Evolutionary conservation across 2,888 invertebrate genomes (phyloP).

Genomic region (Agriopis leucophaearia): DNA sequence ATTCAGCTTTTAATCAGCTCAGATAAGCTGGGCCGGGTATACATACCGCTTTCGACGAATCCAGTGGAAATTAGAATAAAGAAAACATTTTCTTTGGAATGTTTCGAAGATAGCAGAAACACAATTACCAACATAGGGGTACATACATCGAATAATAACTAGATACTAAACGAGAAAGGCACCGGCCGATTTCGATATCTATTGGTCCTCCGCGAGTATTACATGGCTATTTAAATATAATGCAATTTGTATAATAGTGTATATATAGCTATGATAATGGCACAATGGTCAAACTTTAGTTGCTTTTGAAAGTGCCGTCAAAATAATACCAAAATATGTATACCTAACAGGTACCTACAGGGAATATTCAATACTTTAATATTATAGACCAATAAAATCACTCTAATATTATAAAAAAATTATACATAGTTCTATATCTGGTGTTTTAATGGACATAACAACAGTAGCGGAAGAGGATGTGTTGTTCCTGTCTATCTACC

Average conservation of each 20-base stretch:
- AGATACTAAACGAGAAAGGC: conserved; percentile 73
- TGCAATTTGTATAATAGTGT: conserved; percentile 53
- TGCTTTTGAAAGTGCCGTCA: conserved; percentile 55
- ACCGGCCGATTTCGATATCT: conserved; percentile 64
- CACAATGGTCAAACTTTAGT: conserved; percentile 56
- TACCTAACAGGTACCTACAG: conserved; percentile 55
- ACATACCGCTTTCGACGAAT: conserved; percentile 13
- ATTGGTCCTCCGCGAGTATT: conserved; percentile 76
- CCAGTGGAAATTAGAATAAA: conserved; percentile 62
- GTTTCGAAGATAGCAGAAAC: conserved; percentile 72
- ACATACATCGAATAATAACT: conserved; percentile 52
- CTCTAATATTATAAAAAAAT: conserved; percentile 50
- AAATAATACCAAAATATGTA: conserved; percentile 51
- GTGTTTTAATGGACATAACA: conserved; percentile 38
- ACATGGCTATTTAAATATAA: conserved; percentile 60
- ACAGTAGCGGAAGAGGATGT: conserved; percentile 28
- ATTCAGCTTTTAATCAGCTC: too few species aligned
- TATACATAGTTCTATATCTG: conserved; percentile 41
- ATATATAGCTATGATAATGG: conserved; percentile 54
- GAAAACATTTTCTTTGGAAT: conserved; percentile 80
- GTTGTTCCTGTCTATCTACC: conserved; percentile 16
- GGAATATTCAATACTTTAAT: conserved; percentile 47
- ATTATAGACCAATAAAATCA: conserved; percentile 50
- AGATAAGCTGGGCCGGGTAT: too few species aligned
- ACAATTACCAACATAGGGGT: conserved; percentile 36